These are phyloP conservation scores for Eulemur macaco DNA, from an alignment of 2,113 vertebrate species.

Conservation along the genomic window DNA sequence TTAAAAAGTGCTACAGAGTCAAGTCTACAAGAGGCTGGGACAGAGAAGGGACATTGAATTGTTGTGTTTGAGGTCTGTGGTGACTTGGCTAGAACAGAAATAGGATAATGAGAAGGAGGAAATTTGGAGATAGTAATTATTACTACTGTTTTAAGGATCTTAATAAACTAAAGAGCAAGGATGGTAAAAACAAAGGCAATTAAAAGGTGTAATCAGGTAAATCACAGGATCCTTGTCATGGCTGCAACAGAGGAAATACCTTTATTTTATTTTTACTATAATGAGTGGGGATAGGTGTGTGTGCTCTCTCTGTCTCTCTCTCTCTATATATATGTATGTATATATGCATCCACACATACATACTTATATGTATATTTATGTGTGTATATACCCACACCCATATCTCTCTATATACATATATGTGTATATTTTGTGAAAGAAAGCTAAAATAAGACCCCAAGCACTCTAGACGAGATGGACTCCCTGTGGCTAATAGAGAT, in stretches of 20 bases:
- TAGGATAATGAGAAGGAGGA: too few species aligned
- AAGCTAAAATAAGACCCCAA: too few species aligned
- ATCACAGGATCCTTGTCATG: not conserved
- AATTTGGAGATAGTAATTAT: too few species aligned
- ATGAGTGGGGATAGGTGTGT: too few species aligned
- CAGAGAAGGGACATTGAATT: not conserved
- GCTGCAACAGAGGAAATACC: not conserved
- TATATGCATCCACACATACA: too few species aligned
- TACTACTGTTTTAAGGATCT: not conserved
- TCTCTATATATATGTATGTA: not conserved
- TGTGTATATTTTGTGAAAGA: too few species aligned
- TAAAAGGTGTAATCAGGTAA: not conserved
- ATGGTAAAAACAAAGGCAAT: not conserved
- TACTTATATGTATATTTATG: too few species aligned
- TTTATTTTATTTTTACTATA: not conserved
- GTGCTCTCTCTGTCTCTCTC: not conserved
- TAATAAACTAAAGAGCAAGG: not conserved
- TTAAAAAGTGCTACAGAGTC: not conserved
- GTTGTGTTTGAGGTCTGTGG: not conserved
- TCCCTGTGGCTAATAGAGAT: too few species aligned
- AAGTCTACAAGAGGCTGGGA: too few species aligned
- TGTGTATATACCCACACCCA: too few species aligned
- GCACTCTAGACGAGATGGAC: too few species aligned
- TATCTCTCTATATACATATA: not conserved
- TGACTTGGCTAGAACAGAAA: not conserved